Percentiles rank a stretch among this genome's conserved stretches.
Evolutionary conservation across 2,888 invertebrate genomes (phyloP).

Genomic region (Celastrina argiolus): DNA sequence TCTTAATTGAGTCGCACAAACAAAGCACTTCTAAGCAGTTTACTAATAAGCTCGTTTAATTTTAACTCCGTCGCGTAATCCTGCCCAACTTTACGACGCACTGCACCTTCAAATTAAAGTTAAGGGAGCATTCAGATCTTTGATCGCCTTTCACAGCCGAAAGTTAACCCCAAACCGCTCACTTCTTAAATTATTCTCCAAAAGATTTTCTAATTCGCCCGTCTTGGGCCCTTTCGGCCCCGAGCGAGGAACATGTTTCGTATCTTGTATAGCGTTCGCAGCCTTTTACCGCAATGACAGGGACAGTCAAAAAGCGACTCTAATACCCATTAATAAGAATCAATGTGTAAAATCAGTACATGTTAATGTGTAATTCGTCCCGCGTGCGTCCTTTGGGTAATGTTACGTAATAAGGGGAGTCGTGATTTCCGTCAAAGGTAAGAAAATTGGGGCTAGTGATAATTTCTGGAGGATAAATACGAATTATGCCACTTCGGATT

Average conservation of each 20-base stretch:
- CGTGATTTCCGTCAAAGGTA: slow-evolving; percentile 76
- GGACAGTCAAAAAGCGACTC: slow-evolving; percentile 53
- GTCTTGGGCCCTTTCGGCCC: slow-evolving; percentile 55
- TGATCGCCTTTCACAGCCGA: slow-evolving; percentile 44
- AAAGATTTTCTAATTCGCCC: slow-evolving; percentile 75
- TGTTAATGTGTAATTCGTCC: slow-evolving; percentile 54
- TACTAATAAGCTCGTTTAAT: slow-evolving; percentile 23
- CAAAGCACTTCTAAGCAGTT: slow-evolving; percentile 1
- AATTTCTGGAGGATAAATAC: slow-evolving; percentile 57
- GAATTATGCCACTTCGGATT: slow-evolving; percentile 54
- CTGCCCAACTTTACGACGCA: slow-evolving; percentile 40
- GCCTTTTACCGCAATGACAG: slow-evolving; percentile 43
- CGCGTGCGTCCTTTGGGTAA: slow-evolving; percentile 74
- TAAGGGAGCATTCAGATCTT: slow-evolving; percentile 49
- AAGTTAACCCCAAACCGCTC: slow-evolving; percentile 56
- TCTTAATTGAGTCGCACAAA: slow-evolving; percentile 19
- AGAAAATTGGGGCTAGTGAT: slow-evolving; percentile 75
- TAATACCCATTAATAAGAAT: slow-evolving; percentile 60
- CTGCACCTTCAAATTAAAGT: slow-evolving; percentile 49
- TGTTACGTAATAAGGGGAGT: slow-evolving; percentile 70
- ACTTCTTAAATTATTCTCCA: slow-evolving; percentile 73
- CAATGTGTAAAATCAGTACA: slow-evolving; percentile 48
- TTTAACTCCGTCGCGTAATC: slow-evolving; percentile 18
- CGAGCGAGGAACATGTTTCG: slow-evolving; percentile 51
- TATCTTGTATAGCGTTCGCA: slow-evolving; percentile 43